Percentiles rank a stretch among this genome's conserved stretches.
phyloP scores from a whole-genome alignment of 1,140 invertebrate genomes.

The Heliconius himera region DNA sequence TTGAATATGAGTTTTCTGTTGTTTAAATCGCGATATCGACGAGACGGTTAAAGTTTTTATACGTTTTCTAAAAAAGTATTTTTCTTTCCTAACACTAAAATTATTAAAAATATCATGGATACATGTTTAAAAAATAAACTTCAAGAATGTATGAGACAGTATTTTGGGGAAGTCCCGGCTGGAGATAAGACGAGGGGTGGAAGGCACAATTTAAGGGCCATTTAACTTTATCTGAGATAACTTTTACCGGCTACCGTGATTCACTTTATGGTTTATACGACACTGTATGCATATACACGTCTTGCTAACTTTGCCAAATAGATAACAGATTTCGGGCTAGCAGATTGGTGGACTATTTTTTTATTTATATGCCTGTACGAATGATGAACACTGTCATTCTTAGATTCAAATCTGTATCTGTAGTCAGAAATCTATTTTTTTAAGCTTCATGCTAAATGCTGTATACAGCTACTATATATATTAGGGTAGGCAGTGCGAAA shows the following conservation, averaged over 20 bases:
- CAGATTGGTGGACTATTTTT: neutral
- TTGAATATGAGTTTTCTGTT: too few relatives aligned
- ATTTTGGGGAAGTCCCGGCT: conserved; percentile 16
- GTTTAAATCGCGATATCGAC: too few relatives aligned
- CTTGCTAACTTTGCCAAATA: conserved; percentile 30
- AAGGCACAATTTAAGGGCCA: conserved; percentile 34
- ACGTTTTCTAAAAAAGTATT: too few relatives aligned
- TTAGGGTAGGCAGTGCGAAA: too few relatives aligned
- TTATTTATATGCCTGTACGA: neutral
- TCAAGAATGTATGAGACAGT: neutral
- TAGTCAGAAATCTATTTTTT: too few relatives aligned
- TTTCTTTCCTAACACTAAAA: too few relatives aligned
- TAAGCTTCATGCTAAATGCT: too few relatives aligned
- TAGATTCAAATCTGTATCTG: too few relatives aligned
- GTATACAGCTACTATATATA: too few relatives aligned
- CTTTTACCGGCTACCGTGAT: conserved; percentile 38
- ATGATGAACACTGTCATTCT: neutral
- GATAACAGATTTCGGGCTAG: conserved; percentile 8
- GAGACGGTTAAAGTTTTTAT: too few relatives aligned
- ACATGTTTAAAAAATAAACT: neutral
- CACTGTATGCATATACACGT: conserved; percentile 24
- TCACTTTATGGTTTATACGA: conserved; percentile 37
- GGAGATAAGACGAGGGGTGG: conserved; percentile 32
- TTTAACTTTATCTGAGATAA: conserved; percentile 41
- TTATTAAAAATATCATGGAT: too few relatives aligned